Evolutionary conservation across 2,888 invertebrate genomes (phyloP), one percentile per base, ranked within the genome.

Genomic region (Selenia dentaria): DNA sequence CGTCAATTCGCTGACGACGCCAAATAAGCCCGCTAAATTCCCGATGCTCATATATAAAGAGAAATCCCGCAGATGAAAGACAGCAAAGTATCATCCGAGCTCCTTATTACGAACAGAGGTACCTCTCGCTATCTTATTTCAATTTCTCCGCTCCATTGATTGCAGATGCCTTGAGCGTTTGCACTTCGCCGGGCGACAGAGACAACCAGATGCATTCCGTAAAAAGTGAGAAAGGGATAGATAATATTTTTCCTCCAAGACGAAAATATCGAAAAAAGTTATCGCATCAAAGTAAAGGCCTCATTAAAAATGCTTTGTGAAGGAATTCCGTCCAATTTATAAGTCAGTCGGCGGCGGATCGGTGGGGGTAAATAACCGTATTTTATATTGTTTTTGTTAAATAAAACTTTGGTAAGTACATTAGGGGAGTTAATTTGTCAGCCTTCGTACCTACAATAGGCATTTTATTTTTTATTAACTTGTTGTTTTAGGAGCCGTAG

Each of bases 61-160:
- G 61, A 63, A 62, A 64, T 64, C 61, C 58, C 57, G 50, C 43
- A 59, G 59, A 61, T 63, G 64, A 67, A 67, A 70, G 67, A 58
- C 64, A 57, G 48, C 57, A 57, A 57, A 61, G 62, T 60, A 61
- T 56, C 64, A 54, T 57, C 63, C 55, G 57, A 67, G 64, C 60
- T 68, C 67, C 77, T 78, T 82, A 79, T 83, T 85, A 82, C 75
- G 78, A 80, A 69, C 70, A 72, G 76, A 78, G 57, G 71, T 78
- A 80, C 78, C 81, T 83, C 70, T 68, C 72, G 83, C 79, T 82
- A 86, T 88, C 87, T 86, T 85, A 87, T 87, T 88, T 84, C 87
- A 89, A 89, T 88, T 89, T 86, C 74, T 83, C 81, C 89, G 88
- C 83, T 83, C 83, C 88, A 90, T 89, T 89, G 88, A 86, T 83